Evolutionary conservation across 2,113 vertebrate genomes (phyloP).

Genomic region (Mesocricetus auratus): DNA sequence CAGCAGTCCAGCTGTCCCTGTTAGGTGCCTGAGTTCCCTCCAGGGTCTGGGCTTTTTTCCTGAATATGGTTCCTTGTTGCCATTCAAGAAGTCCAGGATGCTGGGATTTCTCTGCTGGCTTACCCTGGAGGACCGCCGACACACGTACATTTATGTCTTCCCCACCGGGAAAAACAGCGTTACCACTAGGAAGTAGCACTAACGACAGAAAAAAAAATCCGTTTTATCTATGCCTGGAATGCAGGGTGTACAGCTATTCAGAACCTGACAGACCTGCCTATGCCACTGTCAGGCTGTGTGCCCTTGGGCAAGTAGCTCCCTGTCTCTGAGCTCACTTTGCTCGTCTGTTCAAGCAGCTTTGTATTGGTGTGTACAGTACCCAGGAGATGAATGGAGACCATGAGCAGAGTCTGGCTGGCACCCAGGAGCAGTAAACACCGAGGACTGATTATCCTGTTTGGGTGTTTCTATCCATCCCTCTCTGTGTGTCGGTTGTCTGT

Average conservation of each 20-base stretch:
- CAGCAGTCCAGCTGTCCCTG: not conserved
- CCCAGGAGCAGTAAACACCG: not conserved
- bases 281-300: not conserved
- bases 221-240: not conserved
- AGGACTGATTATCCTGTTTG: not conserved
- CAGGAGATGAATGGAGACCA: fast-evolving
- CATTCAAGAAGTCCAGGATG: not conserved
- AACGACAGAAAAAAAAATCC: not conserved
- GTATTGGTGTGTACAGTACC: not conserved
- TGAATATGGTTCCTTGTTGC: fast-evolving
- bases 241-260: not conserved
- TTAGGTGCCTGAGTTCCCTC: fast-evolving
- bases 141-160: not conserved
- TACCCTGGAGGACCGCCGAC: not conserved
- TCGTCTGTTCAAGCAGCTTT: not conserved
- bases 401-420: not conserved
- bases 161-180: not conserved
- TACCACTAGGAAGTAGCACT: not conserved
- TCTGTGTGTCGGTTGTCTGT: not conserved
- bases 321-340: not conserved
- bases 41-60: not conserved
- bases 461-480: not conserved
- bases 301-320: not conserved
- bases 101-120: not conserved
- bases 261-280: not conserved